Evolutionary conservation across 2,113 vertebrate genomes (phyloP).

Genomic region (Panurus biarmicus): DNA sequence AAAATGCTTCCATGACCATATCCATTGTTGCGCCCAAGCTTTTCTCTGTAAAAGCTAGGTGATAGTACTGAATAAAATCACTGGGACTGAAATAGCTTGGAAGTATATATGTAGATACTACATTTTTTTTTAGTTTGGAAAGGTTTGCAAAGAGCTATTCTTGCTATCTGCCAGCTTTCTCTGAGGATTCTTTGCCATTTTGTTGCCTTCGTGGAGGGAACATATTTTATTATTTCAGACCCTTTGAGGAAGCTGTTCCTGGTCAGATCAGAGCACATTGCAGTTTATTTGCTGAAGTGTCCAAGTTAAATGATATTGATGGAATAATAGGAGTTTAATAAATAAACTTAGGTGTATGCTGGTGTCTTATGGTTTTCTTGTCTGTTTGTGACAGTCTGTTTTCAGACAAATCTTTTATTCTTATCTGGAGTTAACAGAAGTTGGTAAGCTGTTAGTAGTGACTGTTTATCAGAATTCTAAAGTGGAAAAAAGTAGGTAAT

Average conservation of each 20-base stretch:
- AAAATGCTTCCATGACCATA: neutral
- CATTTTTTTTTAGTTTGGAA: neutral
- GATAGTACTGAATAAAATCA: neutral
- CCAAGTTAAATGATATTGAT: neutral
- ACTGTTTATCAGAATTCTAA: neutral
- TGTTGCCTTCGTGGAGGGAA: neutral
- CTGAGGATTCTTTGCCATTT: neutral
- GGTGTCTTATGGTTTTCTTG: neutral
- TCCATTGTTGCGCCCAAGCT: neutral
- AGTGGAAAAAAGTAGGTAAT: neutral
- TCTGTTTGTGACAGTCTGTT: neutral
- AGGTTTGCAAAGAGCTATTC: neutral
- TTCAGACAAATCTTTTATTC: neutral
- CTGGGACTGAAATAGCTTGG: neutral
- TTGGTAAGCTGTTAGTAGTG: neutral
- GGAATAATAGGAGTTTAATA: neutral
- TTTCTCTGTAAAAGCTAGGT: neutral
- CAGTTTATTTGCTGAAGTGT: neutral
- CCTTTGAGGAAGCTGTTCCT: neutral
- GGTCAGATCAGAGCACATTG: neutral
- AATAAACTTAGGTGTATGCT: neutral
- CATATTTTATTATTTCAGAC: neutral
- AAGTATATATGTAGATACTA: neutral
- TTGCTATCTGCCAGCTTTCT: neutral
- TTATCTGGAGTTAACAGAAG: neutral